Evolutionary conservation across 2,113 vertebrate genomes (phyloP).

Genomic region (Gymnorhina tibicen): DNA sequence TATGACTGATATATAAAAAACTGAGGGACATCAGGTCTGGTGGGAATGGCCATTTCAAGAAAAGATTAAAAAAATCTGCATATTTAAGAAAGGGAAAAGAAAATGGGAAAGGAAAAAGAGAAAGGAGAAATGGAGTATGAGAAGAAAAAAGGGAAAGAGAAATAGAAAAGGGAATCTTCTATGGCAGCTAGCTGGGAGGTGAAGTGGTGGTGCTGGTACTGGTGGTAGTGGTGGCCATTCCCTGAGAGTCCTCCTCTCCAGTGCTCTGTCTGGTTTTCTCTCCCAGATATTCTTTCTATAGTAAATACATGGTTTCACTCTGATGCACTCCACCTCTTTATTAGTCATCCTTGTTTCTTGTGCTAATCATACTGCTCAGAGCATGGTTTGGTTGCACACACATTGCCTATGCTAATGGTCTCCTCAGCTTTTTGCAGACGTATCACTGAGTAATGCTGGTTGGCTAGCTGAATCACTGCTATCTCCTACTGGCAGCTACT

Average conservation of each 20-base stretch:
- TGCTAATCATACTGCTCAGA: neutral
- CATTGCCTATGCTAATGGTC: neutral
- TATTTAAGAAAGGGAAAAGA: neutral
- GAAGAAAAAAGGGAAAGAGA: neutral
- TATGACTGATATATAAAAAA: neutral
- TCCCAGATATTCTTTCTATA: neutral
- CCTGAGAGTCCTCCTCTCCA: neutral
- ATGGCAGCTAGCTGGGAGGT: neutral
- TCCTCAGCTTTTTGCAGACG: neutral
- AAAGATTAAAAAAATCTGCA: neutral
- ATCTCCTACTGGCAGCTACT: neutral
- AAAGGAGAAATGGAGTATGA: neutral
- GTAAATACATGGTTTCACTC: neutral
- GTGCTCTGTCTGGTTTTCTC: neutral
- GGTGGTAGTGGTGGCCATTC: neutral
- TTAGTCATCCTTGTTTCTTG: neutral
- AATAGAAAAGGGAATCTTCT: neutral
- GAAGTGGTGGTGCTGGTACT: neutral
- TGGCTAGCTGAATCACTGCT: neutral
- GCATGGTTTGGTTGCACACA: accelerated
- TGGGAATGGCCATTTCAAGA: neutral
- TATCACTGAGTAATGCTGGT: neutral
- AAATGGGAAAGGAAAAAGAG: neutral
- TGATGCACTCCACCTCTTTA: neutral
- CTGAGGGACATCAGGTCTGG: neutral